Evolutionary conservation across 1,140 invertebrate genomes (phyloP), one percentile per base, ranked within the genome.

Genomic region (Muscidifurax raptorellus): DNA sequence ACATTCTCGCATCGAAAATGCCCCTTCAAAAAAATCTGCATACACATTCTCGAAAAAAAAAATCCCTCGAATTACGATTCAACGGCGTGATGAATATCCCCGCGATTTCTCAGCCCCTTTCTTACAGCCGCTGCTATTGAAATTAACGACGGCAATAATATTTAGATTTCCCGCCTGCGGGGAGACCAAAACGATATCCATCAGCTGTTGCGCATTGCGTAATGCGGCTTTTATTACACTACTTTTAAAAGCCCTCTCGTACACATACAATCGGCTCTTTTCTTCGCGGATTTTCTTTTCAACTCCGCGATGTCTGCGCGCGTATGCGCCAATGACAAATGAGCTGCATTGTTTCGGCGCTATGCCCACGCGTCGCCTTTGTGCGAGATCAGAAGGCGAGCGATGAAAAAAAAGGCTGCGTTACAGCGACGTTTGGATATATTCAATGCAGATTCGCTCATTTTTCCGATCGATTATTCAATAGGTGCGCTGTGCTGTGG

Each of bases 131-230:
- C 36, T 15, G 6, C 79, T 13, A 69, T 72, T 81, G 79, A 72
- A 72, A 28, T 9, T 72, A 81, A 72, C 15, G 74, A 28, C 67
- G 36, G 67, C 67, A 47, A 81, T 81, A 72, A 72, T 81, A 81
- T 81, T 81, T 52, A 81, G 27, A 81, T 81, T 72, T 72, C 5
- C 28, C 72, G 15, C 15, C 36, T 25, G 44, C n/a, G 1, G 9
- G 6, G 40, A 25, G 64, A 25, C 27, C n/a, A 66, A 66, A 27
- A 27, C 5, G 18, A 69, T 7, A 69, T 27, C 52, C 52, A 59
- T 59, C 52, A n/a, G 52, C 12, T 40, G 64, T n/a, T 2, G 3
- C 15, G 2, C 22, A 5, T 30, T 32, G 44, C 66, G 27, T 6
- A 71, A 72, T 30, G 36, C 22, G 67, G 18, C 67, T 80, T 69